These are phyloP conservation scores for Micromussa lordhowensis DNA, from an alignment of 92 coral and sea anemone genomes.

Conservation along the genomic window DNA sequence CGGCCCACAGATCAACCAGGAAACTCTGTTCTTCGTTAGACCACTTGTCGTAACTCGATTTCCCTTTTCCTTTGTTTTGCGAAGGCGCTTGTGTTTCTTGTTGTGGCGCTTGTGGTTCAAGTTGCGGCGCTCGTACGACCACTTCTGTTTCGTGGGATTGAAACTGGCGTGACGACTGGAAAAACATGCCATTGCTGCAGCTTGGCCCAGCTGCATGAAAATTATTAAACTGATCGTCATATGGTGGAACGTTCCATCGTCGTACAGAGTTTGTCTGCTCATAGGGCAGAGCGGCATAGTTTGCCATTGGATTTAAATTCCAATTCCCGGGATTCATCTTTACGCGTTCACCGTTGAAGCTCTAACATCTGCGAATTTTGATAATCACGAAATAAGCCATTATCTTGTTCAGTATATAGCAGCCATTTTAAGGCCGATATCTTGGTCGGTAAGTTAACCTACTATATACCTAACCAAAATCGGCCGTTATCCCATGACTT, in stretches of 20 bases:
- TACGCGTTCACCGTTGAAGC: neutral
- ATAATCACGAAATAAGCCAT: too few relatives aligned
- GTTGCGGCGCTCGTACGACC: slow-evolving; percentile 8
- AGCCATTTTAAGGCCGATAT: too few relatives aligned
- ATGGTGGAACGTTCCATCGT: neutral
- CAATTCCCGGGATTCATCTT: neutral
- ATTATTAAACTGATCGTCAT: too few relatives aligned
- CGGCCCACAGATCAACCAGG: slow-evolving; percentile 50
- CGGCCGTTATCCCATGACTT: too few relatives aligned
- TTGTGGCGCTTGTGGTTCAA: neutral
- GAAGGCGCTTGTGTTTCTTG: slow-evolving; percentile 9
- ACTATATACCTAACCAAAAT: too few relatives aligned
- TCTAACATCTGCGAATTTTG: neutral
- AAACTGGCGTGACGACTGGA: slow-evolving; percentile 29
- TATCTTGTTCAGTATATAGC: too few relatives aligned
- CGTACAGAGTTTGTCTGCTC: neutral
- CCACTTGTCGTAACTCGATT: slow-evolving; percentile 38
- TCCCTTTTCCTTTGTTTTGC: slow-evolving; percentile 34
- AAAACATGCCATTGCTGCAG: slow-evolving; percentile 16
- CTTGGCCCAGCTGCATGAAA: slow-evolving; percentile 24
- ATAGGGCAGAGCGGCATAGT: neutral
- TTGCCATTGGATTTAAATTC: slow-evolving; percentile 3
- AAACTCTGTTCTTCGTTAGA: slow-evolving; percentile 40
- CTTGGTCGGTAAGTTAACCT: too few relatives aligned
- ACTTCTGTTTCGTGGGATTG: slow-evolving; percentile 9